Evolutionary conservation across 2,113 vertebrate species (phyloP).

Genomic region (Heliornis fulica): DNA sequence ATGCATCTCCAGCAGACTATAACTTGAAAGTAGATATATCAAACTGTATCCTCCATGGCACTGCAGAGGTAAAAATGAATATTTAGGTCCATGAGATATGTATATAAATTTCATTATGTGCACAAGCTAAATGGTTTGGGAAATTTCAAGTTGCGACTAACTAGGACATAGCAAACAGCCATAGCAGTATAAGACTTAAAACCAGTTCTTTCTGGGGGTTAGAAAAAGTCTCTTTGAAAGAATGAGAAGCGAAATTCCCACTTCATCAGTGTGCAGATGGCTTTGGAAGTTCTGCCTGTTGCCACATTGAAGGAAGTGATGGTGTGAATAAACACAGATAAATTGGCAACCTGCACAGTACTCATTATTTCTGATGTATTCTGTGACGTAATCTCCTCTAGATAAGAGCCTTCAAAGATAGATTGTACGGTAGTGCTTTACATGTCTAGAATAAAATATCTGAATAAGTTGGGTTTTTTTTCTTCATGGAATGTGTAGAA

Average conservation of each 20-base stretch:
- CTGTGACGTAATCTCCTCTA: neutral
- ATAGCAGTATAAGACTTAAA: neutral
- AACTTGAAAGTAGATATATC: neutral
- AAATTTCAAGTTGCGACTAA: neutral
- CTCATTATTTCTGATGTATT: neutral
- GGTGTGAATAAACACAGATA: constrained; percentile 34
- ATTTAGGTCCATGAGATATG: neutral
- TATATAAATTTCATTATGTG: neutral
- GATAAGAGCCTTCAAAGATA: constrained; percentile 8
- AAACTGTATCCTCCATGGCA: neutral
- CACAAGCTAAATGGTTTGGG: neutral
- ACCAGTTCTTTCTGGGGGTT: neutral
- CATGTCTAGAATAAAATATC: neutral
- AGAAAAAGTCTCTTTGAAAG: neutral
- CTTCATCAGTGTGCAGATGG: neutral
- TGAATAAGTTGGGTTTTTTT: neutral
- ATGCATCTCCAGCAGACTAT: neutral
- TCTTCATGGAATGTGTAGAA: neutral
- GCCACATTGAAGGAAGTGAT: neutral
- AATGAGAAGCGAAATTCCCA: neutral
- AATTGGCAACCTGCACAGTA: neutral
- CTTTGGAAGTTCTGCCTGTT: constrained; percentile 25
- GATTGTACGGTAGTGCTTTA: neutral
- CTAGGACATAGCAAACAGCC: neutral
- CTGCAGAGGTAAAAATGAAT: neutral